Evolutionary conservation across 2,797 vertebrate genomes (phyloP).

Genomic region (Arctocebus calabarensis): DNA sequence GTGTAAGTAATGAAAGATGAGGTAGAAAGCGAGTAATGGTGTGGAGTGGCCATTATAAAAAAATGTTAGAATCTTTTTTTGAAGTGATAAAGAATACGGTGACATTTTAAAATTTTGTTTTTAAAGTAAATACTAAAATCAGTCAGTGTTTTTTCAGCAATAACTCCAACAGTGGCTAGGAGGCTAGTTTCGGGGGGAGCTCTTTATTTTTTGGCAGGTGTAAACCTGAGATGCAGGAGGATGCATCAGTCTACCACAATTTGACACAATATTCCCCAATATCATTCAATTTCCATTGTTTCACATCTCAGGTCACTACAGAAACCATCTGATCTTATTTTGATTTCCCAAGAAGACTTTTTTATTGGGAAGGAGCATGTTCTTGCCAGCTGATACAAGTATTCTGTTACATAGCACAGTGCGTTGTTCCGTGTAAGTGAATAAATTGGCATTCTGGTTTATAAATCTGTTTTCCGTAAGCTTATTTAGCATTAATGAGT

Average conservation of each 20-base stretch:
- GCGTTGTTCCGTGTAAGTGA: not conserved
- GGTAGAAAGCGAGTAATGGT: conserved; percentile 13
- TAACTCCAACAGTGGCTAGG: not conserved
- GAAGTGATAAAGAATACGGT: not conserved
- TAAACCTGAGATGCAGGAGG: not conserved
- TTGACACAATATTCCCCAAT: not conserved
- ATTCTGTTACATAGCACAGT: conserved; percentile 26
- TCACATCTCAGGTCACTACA: not conserved
- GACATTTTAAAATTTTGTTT: not conserved
- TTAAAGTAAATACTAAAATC: conserved; percentile 5
- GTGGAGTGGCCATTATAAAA: not conserved
- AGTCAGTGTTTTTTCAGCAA: not conserved
- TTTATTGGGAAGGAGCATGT: not conserved
- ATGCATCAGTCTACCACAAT: not conserved
- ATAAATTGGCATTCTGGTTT: conserved; percentile 61
- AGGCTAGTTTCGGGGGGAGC: not conserved
- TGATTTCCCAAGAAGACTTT: conserved; percentile 54
- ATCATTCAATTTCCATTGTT: not conserved
- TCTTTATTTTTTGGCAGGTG: conserved; percentile 15
- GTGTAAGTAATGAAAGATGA: conserved; percentile 27
- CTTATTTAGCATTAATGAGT: conserved; percentile 55
- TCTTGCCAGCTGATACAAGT: conserved; percentile 43
- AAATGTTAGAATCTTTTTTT: not conserved
- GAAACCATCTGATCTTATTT: conserved; percentile 26
- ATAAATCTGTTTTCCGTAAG: conserved; percentile 61